These are phyloP conservation scores for Eremophila alpestris DNA, from an alignment of 2,797 vertebrate species.

Conservation along the genomic window DNA sequence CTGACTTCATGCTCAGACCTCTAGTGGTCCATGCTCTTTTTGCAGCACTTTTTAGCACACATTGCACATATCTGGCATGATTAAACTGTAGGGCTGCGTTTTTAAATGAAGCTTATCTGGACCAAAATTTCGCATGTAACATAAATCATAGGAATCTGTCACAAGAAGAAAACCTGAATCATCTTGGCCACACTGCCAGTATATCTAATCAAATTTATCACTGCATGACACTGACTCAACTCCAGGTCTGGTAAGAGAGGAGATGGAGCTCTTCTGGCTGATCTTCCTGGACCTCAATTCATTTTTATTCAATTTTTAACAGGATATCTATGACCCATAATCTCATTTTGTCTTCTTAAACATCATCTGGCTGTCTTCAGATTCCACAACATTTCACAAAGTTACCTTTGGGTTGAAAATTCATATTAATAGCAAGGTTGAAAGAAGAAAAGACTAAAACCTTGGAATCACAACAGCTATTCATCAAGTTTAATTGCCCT, in stretches of 20 bases:
- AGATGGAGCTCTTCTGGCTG: conserved; percentile 65
- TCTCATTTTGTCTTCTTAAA: conserved; percentile 52
- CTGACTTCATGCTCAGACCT: conserved; percentile 23
- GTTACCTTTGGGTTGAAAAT: conserved; percentile 26
- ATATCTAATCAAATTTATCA: conserved; percentile 61
- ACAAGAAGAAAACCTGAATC: conserved; percentile 31
- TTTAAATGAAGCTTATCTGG: conserved; percentile 11
- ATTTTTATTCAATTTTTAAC: conserved; percentile 68
- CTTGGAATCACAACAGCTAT: conserved; percentile 25
- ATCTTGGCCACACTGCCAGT: neutral
- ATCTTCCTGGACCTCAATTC: conserved; percentile 53
- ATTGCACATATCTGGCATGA: neutral
- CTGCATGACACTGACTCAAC: conserved; percentile 21
- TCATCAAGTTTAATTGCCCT: conserved; percentile 58
- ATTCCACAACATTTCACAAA: conserved; percentile 27
- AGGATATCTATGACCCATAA: conserved; percentile 45
- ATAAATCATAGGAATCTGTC: conserved; percentile 36
- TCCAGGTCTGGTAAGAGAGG: conserved; percentile 43
- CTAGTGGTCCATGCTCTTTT: neutral
- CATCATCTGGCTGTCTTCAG: conserved; percentile 53
- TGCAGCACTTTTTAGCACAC: neutral
- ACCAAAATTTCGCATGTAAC: neutral
- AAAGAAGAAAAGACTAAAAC: conserved; percentile 53
- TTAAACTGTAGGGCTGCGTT: neutral
- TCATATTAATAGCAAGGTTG: conserved; percentile 23